Evolutionary conservation across 2,888 invertebrate genomes (phyloP).

Genomic region (Erynnis tages): DNA sequence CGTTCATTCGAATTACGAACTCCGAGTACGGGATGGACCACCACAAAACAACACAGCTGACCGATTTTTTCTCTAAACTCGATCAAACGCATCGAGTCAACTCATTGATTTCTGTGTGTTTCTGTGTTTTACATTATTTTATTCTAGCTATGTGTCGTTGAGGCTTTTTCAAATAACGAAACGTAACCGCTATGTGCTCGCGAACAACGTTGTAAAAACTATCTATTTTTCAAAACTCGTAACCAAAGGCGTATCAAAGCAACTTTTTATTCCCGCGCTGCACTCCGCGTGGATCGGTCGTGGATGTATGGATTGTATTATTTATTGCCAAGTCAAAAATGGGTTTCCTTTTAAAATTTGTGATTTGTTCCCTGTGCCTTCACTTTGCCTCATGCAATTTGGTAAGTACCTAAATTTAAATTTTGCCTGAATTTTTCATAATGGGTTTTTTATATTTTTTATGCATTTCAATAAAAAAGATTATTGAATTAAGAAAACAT

Average conservation of each 20-base stretch:
- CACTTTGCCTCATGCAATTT: not conserved
- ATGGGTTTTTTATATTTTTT: too few species aligned
- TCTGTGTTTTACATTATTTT: conserved; percentile 2
- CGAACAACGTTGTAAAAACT: too few species aligned
- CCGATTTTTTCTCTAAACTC: not conserved
- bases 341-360: conserved; percentile 12
- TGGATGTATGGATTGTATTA: not conserved
- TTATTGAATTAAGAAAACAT: too few species aligned
- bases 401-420: conserved; percentile 1
- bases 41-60: not conserved
- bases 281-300: conserved; percentile 7
- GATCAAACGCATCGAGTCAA: not conserved
- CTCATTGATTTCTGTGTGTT: not conserved
- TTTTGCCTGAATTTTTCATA: too few species aligned
- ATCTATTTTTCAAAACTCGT: too few species aligned
- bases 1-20: too few species aligned
- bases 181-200: too few species aligned
- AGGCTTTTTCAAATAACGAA: too few species aligned
- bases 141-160: too few species aligned
- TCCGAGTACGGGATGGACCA: not conserved
- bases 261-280: conserved; percentile 12
- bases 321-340: conserved; percentile 1
- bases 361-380: not conserved
- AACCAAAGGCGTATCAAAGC: too few species aligned
- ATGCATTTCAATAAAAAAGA: too few species aligned